phyloP scores from a whole-genome alignment of 2,888 invertebrate genomes.

The Anagyrus pseudococci region DNA sequence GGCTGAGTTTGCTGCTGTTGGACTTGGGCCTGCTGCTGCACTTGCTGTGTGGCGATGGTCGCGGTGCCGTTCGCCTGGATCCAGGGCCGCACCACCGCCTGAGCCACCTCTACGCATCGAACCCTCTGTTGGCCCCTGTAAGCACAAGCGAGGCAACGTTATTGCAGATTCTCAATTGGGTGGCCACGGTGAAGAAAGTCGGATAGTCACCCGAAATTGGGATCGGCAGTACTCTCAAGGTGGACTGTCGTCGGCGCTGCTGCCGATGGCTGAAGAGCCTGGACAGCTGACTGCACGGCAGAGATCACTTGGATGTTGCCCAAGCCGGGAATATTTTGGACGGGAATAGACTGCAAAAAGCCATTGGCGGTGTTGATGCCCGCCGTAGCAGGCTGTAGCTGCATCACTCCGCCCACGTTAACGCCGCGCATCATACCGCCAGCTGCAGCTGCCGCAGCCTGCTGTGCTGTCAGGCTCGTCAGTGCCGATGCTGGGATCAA shows the following conservation, averaged over 20 bases:
- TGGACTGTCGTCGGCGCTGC: conserved; percentile 66
- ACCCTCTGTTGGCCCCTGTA: conserved; percentile 45
- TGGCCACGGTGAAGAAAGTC: too few species aligned
- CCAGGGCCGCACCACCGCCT: conserved; percentile 46
- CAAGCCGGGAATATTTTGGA: conserved; percentile 80
- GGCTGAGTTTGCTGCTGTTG: conserved; percentile 55
- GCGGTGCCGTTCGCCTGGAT: conserved; percentile 52
- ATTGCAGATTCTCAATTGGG: too few species aligned
- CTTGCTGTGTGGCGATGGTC: conserved; percentile 48
- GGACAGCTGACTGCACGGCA: conserved; percentile 63
- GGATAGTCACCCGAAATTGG: conserved; percentile 61
- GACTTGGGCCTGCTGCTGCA: conserved; percentile 55
- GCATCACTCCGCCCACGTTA: conserved; percentile 56
- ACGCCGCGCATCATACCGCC: conserved; percentile 55
- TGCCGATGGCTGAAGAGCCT: conserved; percentile 56
- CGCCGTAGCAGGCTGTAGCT: conserved; percentile 64
- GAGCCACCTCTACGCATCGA: conserved; percentile 40
- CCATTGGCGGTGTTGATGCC: conserved; percentile 63
- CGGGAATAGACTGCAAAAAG: conserved; percentile 71
- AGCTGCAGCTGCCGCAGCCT: conserved; percentile 50
- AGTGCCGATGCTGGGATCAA: conserved; percentile 78
- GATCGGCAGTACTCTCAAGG: conserved; percentile 75
- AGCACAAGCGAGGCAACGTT: neutral
- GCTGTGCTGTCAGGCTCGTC: conserved; percentile 56
- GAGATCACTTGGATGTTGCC: conserved; percentile 85